These are phyloP conservation scores for Ips nitidus DNA, from an alignment of 1,140 invertebrate genomes.

Conservation along the genomic window DNA sequence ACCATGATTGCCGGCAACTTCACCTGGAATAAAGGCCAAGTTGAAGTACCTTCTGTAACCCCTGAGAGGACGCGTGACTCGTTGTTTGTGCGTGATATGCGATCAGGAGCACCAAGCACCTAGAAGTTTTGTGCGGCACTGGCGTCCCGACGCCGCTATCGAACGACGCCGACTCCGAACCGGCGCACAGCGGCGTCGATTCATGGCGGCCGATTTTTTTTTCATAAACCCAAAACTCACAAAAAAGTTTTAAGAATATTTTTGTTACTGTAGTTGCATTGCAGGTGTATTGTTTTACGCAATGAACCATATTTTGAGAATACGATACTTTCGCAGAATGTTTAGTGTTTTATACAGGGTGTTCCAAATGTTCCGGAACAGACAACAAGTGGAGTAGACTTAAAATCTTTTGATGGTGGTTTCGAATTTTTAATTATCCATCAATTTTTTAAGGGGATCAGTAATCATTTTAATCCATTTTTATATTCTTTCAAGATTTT, in stretches of 20 bases:
- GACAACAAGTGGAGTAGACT: too few relatives aligned
- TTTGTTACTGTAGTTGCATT: neutral
- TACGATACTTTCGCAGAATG: too few relatives aligned
- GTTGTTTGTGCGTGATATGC: constrained; percentile 35
- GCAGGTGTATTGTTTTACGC: too few relatives aligned
- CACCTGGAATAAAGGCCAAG: neutral
- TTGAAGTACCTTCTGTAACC: neutral
- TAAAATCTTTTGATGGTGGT: too few relatives aligned
- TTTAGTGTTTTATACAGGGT: too few relatives aligned
- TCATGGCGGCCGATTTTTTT: neutral
- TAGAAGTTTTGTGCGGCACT: constrained; percentile 52
- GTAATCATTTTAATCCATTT: too few relatives aligned
- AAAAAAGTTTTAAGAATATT: constrained; percentile 9
- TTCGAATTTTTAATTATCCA: too few relatives aligned
- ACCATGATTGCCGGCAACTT: neutral
- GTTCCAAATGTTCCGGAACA: too few relatives aligned
- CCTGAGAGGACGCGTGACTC: constrained; percentile 40
- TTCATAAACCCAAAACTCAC: too few relatives aligned
- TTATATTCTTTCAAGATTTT: too few relatives aligned
- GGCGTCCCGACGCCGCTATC: constrained; percentile 48
- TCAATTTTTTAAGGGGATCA: too few relatives aligned
- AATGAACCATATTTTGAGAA: too few relatives aligned
- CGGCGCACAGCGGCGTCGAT: constrained; percentile 27
- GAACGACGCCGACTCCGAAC: constrained; percentile 51
- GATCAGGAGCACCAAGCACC: constrained; percentile 50